These are phyloP conservation scores for Matsumurasca onukii DNA, from an alignment of 1,140 invertebrate genomes.

Conservation along the genomic window DNA sequence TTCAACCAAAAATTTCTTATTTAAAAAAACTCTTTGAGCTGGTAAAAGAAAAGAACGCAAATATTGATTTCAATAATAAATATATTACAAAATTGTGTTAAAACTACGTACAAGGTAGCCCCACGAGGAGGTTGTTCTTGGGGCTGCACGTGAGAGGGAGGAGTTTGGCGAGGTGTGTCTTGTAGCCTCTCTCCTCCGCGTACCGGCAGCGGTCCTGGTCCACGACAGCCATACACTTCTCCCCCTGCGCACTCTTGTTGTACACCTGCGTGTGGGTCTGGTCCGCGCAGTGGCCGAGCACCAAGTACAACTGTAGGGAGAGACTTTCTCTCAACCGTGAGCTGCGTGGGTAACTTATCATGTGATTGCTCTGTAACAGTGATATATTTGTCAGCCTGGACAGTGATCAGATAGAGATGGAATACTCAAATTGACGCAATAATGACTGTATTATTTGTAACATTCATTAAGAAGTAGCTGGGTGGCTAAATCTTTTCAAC, in stretches of 20 bases:
- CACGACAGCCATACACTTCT: slow-evolving; percentile 81
- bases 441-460: too few relatives aligned
- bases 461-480: too few relatives aligned
- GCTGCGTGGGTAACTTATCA: slow-evolving; percentile 73
- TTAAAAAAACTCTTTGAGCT: too few relatives aligned
- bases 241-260: slow-evolving; percentile 68
- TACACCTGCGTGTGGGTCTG: slow-evolving; percentile 71
- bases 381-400: too few relatives aligned
- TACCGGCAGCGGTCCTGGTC: slow-evolving; percentile 75
- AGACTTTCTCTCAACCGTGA: slow-evolving; percentile 53
- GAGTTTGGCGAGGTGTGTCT: slow-evolving; percentile 71
- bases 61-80: too few relatives aligned
- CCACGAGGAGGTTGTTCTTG: slow-evolving; percentile 92
- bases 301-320: slow-evolving; percentile 67
- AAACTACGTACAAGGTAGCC: too few relatives aligned
- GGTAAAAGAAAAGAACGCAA: too few relatives aligned
- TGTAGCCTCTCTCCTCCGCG: slow-evolving; percentile 73
- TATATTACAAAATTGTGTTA: not conserved
- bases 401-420: too few relatives aligned
- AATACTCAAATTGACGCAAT: too few relatives aligned
- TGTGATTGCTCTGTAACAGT: slow-evolving; percentile 54
- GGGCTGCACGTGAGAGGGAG: slow-evolving; percentile 81
- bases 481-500: too few relatives aligned
- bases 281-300: slow-evolving; percentile 85
- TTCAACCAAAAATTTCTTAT: too few relatives aligned